Conservation (phyloP, 2,888 invertebrate genomes). For the Idaea straminata region DNA sequence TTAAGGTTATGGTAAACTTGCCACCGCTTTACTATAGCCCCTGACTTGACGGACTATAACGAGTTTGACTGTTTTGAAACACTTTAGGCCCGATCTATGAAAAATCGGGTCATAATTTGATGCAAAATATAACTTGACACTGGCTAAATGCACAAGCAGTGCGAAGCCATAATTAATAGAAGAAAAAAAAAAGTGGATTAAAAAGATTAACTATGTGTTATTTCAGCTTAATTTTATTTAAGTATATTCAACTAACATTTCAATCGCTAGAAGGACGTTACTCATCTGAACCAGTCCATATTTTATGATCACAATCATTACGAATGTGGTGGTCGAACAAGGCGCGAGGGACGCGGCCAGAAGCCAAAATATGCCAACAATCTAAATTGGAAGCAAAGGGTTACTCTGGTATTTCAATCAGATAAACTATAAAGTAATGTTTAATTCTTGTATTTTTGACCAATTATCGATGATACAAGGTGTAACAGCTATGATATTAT, state of each 20-base stretch:
- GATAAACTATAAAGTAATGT: conserved; percentile 47
- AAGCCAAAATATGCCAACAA: conserved; percentile 39
- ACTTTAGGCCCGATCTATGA: too few species aligned
- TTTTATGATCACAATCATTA: conserved; percentile 17
- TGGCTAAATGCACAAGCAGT: too few species aligned
- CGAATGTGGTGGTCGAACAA: conserved; percentile 39
- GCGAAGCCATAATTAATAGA: too few species aligned
- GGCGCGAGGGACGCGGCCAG: conserved; percentile 20
- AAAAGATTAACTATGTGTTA: background rate
- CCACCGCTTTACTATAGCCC: too few species aligned
- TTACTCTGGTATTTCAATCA: conserved; percentile 48
- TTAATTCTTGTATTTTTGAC: conserved; percentile 44
- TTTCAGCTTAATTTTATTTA: background rate
- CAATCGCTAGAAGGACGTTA: background rate
- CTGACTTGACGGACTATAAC: too few species aligned
- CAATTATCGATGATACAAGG: conserved; percentile 29
- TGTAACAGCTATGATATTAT: background rate
- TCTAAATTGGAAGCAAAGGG: conserved; percentile 57
- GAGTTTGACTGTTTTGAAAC: too few species aligned
- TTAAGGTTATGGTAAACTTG: too few species aligned
- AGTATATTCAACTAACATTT: background rate
- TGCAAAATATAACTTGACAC: too few species aligned
- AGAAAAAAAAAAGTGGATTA: background rate
- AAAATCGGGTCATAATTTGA: too few species aligned
- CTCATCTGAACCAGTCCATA: background rate